Base-by-base conservation (phyloP, 2,888 invertebrate species). In the Andrena marginata region DNA sequence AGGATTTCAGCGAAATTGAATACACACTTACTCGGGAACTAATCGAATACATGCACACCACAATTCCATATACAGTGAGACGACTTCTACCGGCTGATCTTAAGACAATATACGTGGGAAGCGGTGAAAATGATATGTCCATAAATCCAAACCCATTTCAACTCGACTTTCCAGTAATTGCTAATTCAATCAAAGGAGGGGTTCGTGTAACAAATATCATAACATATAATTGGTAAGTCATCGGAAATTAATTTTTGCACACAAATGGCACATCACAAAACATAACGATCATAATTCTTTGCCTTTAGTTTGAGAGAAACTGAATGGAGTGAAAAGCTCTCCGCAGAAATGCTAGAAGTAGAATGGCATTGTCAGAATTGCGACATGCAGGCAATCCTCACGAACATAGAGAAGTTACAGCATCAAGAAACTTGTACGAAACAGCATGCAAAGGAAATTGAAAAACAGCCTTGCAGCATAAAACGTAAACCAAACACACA, bases 11-110 rank as follows among this genome's bases (percentile, higher is more conserved):
- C 35, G 85, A 91, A 72, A 83, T 94, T 51, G 94, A 95, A 84
- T 88, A 95, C 83, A 95, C 96, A 69, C 94, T 98, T 26, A 96
- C 96, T 70, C 95, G 96, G 67, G 96, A 97, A 76, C 94, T 98
- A 60, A 95, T 97, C 31, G 95, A 96, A n/a, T 97, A 97, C 89
- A 97, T 97, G 96, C 96, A 95, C 35, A 94, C 94, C 1, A 94
- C 95, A 48, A 95, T 98, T 0, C 95, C 96, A 64, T 99, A 98
- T 92, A 97, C 98, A 0, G 94, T 98, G 6, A 97, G 97, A 89
- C 95, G 99, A 60, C 94, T 99, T 5, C 93, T 99, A 70, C 96
- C 98, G 0, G 99, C 97, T 0, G 99, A 99, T 94, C 93, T 97
- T 33, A 98, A 98, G 92, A 95, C 96, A 26, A 93, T 97, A 29